These are phyloP conservation scores for Paramacrobiotus metropolitanus DNA, from an alignment of 1,140 invertebrate species.

Conservation along the genomic window DNA sequence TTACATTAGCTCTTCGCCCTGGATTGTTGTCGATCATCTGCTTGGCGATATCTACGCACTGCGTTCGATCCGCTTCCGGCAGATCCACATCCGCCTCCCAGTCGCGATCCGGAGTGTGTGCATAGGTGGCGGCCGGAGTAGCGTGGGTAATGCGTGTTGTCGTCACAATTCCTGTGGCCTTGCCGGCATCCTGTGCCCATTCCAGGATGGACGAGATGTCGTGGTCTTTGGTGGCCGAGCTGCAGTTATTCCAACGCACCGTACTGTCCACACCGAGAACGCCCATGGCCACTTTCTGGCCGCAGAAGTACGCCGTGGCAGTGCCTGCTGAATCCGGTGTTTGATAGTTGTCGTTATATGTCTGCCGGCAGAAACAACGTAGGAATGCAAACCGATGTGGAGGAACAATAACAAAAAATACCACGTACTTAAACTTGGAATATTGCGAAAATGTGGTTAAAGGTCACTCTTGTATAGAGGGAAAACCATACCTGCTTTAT, in stretches of 20 bases:
- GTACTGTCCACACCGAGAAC: constrained; percentile 42
- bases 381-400: too few relatives aligned
- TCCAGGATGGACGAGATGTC: background rate
- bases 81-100: constrained; percentile 18
- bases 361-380: too few relatives aligned
- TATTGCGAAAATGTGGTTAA: too few relatives aligned
- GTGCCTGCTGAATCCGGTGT: constrained; percentile 52
- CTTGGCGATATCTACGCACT: constrained; percentile 22
- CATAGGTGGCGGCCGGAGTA: constrained; percentile 34
- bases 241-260: constrained; percentile 34
- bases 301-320: constrained; percentile 46
- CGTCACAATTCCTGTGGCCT: constrained; percentile 39
- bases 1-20: constrained; percentile 21
- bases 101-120: constrained; percentile 17
- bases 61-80: constrained; percentile 10
- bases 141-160: constrained; percentile 54
- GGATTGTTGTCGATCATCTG: constrained; percentile 18
- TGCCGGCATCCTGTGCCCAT: constrained; percentile 9
- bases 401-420: too few relatives aligned
- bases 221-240: constrained; percentile 11
- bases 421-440: too few relatives aligned
- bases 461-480: too few relatives aligned
- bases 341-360: constrained; percentile 49
- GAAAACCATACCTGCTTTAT: too few relatives aligned
- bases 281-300: constrained; percentile 48